These are phyloP conservation scores for Fragum sueziense DNA, from an alignment of 2,888 invertebrate genomes.

Conservation along the genomic window DNA sequence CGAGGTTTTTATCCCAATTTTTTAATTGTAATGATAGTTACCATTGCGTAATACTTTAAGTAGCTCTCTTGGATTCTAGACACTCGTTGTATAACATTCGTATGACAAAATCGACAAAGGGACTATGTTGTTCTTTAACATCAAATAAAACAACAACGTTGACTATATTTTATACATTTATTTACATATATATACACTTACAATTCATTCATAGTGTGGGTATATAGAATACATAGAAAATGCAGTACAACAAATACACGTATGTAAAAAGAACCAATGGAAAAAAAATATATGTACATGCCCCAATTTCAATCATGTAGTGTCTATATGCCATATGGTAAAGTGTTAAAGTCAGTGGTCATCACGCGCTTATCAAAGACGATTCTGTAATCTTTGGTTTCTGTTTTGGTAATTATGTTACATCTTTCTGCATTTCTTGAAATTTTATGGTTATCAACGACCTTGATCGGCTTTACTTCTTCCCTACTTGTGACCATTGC, in stretches of 20 bases:
- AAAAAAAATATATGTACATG: too few species aligned
- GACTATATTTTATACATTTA: neutral
- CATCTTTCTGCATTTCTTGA: constrained; percentile 12
- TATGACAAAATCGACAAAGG: too few species aligned
- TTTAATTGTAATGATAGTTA: too few species aligned
- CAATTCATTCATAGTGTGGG: neutral
- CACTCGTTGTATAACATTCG: too few species aligned
- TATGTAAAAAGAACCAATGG: too few species aligned
- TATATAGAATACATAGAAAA: too few species aligned
- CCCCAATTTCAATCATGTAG: neutral
- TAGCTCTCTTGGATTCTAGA: too few species aligned
- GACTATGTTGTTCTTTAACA: too few species aligned
- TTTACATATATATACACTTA: neutral
- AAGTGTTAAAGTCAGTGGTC: neutral
- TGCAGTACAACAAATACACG: too few species aligned
- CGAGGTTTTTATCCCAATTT: too few species aligned
- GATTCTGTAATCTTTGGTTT: constrained; percentile 23
- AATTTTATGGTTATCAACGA: constrained; percentile 13
- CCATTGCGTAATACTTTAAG: too few species aligned
- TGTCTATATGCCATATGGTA: constrained; percentile 20
- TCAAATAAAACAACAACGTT: neutral
- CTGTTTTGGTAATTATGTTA: constrained; percentile 19
- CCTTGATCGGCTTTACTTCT: neutral
- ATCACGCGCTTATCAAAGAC: constrained; percentile 23
- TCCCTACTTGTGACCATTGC: neutral